Percentiles rank a stretch among this genome's conserved stretches.
Evolutionary conservation across 30 jellyfish, hydroid and myxozoan species (phyloP).

Genomic region (Catostylus mosaicus): DNA sequence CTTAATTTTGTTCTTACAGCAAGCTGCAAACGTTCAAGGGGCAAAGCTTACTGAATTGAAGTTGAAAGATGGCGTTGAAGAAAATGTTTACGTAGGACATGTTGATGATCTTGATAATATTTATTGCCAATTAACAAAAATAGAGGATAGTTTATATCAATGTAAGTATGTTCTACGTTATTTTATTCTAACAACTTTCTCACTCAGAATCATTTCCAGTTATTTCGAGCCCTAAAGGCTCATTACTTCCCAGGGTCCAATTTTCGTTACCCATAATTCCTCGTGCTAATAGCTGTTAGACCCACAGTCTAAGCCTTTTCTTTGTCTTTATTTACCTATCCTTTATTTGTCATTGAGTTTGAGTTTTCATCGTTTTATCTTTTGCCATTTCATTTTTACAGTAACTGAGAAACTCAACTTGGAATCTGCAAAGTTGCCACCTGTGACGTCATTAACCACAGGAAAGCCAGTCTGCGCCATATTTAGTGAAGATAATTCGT

Average conservation of each 20-base stretch:
- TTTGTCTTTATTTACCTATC: too few species aligned
- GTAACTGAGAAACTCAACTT: constrained; percentile 20
- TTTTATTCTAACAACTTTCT: too few species aligned
- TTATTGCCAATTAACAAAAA: constrained; percentile 43
- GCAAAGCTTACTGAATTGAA: background rate
- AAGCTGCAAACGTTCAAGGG: background rate
- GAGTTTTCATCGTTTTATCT: background rate
- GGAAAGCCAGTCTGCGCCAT: constrained; percentile 34
- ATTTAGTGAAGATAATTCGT: constrained; percentile 59
- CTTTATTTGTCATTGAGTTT: too few species aligned
- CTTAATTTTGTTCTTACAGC: background rate
- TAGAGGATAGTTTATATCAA: constrained; percentile 17
- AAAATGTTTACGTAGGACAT: constrained; percentile 43
- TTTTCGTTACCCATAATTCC: too few species aligned
- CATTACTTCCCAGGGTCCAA: too few species aligned
- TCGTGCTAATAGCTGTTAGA: too few species aligned
- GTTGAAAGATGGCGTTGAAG: constrained; percentile 35
- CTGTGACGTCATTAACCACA: constrained; percentile 8
- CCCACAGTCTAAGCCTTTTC: too few species aligned
- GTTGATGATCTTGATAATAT: constrained; percentile 42
- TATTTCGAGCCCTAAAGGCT: too few species aligned
- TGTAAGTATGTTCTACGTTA: constrained; percentile 10
- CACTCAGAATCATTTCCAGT: too few species aligned
- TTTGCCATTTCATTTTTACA: background rate
- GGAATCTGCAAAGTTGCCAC: background rate